Conservation (phyloP, 1,140 invertebrate species). For the Trypoxylus dichotomus region DNA sequence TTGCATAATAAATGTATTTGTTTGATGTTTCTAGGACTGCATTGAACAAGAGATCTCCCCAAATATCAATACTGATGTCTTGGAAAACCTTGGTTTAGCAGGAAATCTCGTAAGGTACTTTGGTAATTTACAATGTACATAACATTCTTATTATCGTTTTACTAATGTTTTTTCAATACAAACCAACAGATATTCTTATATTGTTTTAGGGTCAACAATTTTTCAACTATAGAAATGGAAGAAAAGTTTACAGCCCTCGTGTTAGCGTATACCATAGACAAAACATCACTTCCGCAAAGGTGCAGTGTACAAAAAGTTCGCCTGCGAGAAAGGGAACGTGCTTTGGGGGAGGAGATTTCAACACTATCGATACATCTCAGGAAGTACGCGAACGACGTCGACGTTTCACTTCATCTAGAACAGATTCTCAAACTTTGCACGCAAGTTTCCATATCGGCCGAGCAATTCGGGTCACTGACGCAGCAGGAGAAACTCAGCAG, state of each 20-base stretch:
- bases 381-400: not conserved
- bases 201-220: not conserved
- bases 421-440: not conserved
- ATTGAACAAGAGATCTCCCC: not conserved
- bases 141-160: not conserved
- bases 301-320: not conserved
- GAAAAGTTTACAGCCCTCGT: constrained; percentile 17
- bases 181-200: not conserved
- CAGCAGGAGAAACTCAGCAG: not conserved
- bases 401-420: not conserved
- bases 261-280: constrained; percentile 11
- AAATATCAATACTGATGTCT: not conserved
- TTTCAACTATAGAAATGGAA: not conserved
- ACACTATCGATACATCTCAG: not conserved
- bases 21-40: constrained; percentile 9
- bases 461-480: constrained; percentile 7
- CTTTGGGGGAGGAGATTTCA: not conserved
- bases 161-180: not conserved
- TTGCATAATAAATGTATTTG: constrained; percentile 3
- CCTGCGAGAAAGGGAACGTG: not conserved
- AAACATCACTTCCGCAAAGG: not conserved
- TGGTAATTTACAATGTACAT: not conserved
- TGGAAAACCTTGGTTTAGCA: not conserved
- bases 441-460: constrained; percentile 25
- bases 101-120: constrained; percentile 4